Conservation (phyloP, 2,797 vertebrate genomes). For the Myoxocephalus aenaeus region DNA sequence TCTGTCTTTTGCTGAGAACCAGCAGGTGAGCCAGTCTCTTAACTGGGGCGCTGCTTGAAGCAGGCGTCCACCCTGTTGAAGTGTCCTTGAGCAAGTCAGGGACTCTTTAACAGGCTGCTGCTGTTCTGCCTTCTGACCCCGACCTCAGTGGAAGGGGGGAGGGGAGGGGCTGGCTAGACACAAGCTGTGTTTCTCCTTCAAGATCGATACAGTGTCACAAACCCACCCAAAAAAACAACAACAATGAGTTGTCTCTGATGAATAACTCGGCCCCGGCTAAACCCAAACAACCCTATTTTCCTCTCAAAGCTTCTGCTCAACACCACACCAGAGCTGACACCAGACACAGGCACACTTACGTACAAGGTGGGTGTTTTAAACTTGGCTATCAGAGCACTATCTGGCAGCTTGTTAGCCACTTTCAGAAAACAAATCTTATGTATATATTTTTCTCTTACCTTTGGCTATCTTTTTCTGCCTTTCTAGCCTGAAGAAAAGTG, state of each 20-base stretch:
- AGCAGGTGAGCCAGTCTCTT: constrained; percentile 23
- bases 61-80: constrained; percentile 30
- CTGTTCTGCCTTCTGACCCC: constrained; percentile 44
- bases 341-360: background rate
- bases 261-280: constrained; percentile 33
- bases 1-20: constrained; percentile 31
- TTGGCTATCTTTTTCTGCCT: constrained; percentile 2
- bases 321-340: constrained; percentile 9
- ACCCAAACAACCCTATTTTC: constrained; percentile 11
- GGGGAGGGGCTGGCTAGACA: constrained; percentile 3
- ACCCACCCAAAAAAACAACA: constrained; percentile 28
- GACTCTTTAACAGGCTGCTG: constrained; percentile 46
- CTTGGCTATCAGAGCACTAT: constrained; percentile 4
- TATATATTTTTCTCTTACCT: background rate
- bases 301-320: constrained; percentile 35
- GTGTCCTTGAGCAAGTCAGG: constrained; percentile 69
- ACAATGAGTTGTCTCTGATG: constrained; percentile 51
- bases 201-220: constrained; percentile 62
- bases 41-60: constrained; percentile 16
- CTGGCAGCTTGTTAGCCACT: constrained; percentile 24
- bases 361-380: constrained; percentile 20
- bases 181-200: constrained; percentile 54
- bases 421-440: constrained; percentile 22
- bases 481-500: constrained; percentile 1
- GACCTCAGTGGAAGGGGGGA: constrained; percentile 36